Evolutionary conservation across 1,140 invertebrate species (phyloP).

Genomic region (Helicorthomorpha holstii): DNA sequence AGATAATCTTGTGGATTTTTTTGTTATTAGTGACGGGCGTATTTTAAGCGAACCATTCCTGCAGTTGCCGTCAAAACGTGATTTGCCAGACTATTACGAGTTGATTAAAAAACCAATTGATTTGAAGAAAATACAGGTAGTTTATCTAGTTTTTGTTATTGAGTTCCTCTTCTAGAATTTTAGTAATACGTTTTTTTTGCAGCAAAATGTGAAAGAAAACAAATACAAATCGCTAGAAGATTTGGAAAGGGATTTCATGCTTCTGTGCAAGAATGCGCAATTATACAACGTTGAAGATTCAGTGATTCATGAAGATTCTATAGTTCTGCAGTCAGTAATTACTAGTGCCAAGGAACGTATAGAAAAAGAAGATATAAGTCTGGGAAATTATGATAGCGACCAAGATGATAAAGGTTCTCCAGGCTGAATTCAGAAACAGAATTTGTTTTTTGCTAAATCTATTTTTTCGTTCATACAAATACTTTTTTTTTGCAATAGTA

Average conservation of each 20-base stretch:
- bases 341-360: conserved; percentile 51
- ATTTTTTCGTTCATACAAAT: too few relatives aligned
- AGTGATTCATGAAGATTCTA: conserved; percentile 87
- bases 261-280: conserved; percentile 89
- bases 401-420: too few relatives aligned
- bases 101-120: conserved; percentile 93
- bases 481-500: too few relatives aligned
- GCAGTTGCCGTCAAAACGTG: conserved; percentile 77
- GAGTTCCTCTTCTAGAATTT: too few relatives aligned
- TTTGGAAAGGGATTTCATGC: conserved; percentile 79
- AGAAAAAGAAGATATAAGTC: too few relatives aligned
- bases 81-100: conserved; percentile 93
- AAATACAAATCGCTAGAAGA: conserved; percentile 69
- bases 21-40: conserved; percentile 44
- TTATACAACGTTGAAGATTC: conserved; percentile 92
- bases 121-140: conserved; percentile 69
- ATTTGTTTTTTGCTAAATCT: too few relatives aligned
- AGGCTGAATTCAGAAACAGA: too few relatives aligned
- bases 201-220: conserved; percentile 30
- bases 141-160: too few relatives aligned
- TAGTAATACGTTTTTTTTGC: conserved; percentile 20
- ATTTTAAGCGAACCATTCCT: conserved; percentile 84
- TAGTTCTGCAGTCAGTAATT: conserved; percentile 68
- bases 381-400: too few relatives aligned
- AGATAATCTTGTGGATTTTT: too few relatives aligned